Base-by-base conservation (phyloP, 2,113 vertebrate genomes). In the Chelonoidis abingdonii region DNA sequence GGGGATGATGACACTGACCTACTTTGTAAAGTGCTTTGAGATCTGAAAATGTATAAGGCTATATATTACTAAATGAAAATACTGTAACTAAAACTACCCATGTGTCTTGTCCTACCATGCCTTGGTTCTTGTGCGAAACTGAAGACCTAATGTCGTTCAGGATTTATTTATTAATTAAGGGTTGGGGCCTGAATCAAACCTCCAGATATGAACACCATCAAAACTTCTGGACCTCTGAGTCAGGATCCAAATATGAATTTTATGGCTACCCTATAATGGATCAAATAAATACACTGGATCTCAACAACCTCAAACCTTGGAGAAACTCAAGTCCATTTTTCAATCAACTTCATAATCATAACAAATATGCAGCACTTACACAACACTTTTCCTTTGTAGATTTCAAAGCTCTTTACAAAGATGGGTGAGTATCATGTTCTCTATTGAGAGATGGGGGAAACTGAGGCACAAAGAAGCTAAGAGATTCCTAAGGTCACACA, bases 51-150 rank as follows among this genome's bases (percentile, higher is more conserved):
- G 53, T 8, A 54, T 54, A 54, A 22, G 53, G 53, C 53, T 54
- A 22, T 54, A 54, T 22, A 21, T 54, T 54, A 38, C 82, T 16
- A 86, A 96, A 93, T 86, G 12, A 88, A 97, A 93, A 92, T 56
- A 69, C 21, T 79, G 24, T 91, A 79, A 87, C 89, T 21, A 87
- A 87, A 65, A 85, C 62, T 93, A 83, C 25, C 19, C 91, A 94
- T 92, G 81, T 13, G 83, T 35, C 88, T 19, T 93, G 75, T 92
- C 31, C 93, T 80, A 86, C 86, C 91, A 83, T 89, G 25, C 29
- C 13, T 14, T 90, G 96, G 86, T 69, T 93, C 41, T 87, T 94
- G 65, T 84, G 47, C 79, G 56, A 89, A 91, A 52, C 35, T 3
- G n/a, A 91, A 94, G 86, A 44, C 49, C 7, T 87, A 84, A n/a